Conservation (phyloP, 1,140 invertebrate species). For the Anagrus nilaparvatae region DNA sequence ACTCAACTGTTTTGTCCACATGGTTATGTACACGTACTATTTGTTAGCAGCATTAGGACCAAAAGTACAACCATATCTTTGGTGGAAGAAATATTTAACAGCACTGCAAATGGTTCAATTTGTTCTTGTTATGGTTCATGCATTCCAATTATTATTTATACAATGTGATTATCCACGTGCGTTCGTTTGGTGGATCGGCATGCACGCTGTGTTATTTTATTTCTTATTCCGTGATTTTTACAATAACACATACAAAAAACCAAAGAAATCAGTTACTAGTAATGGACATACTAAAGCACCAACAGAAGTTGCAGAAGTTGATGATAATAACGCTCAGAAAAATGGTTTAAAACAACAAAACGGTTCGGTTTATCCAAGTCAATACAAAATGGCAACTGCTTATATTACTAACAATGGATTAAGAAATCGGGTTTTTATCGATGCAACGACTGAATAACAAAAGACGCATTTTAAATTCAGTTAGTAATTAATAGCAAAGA, state of each 20-base stretch:
- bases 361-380: constrained; percentile 27
- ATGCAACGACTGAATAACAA: too few species aligned
- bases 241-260: constrained; percentile 51
- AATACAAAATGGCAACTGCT: constrained; percentile 38
- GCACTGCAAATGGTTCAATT: constrained; percentile 81
- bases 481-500: constrained; percentile 14
- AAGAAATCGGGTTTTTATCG: constrained; percentile 38
- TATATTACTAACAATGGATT: constrained; percentile 36
- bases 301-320: not conserved
- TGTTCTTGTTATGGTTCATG: constrained; percentile 65
- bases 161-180: constrained; percentile 75
- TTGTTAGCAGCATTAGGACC: constrained; percentile 77
- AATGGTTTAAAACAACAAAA: constrained; percentile 7
- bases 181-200: constrained; percentile 60
- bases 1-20: constrained; percentile 83
- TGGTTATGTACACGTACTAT: constrained; percentile 89
- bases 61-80: constrained; percentile 72
- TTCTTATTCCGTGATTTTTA: constrained; percentile 72
- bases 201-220: constrained; percentile 69
- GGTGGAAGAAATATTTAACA: constrained; percentile 93
- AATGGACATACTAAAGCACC: constrained; percentile 14
- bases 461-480: constrained; percentile 15
- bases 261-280: constrained; percentile 4
- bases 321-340: not conserved
- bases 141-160: constrained; percentile 74